Conservation (phyloP, 2,113 vertebrate genomes). For the Hippocampus comes region DNA sequence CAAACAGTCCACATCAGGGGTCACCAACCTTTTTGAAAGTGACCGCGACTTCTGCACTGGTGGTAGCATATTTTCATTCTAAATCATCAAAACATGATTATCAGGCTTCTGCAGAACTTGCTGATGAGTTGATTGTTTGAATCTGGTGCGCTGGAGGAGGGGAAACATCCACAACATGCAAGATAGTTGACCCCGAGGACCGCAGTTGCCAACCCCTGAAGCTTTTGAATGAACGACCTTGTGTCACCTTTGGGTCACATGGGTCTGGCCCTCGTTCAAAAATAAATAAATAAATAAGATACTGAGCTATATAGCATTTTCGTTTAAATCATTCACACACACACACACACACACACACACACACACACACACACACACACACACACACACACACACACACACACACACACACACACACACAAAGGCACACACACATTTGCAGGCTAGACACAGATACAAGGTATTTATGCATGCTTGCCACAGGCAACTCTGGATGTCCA, state of each 20-base stretch:
- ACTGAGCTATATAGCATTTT: constrained; percentile 44
- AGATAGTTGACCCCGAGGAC: no score
- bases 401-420: no score
- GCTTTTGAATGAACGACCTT: constrained; percentile 12
- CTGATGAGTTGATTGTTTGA: no score
- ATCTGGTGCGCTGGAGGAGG: no score
- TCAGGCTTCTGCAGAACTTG: no score
- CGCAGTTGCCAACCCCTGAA: no score
- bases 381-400: constrained; percentile 5
- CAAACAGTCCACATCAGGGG: no score
- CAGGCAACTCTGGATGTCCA: constrained; percentile 52
- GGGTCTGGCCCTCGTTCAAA: not conserved
- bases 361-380: constrained; percentile 15
- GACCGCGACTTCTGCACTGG: no score
- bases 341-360: constrained; percentile 14
- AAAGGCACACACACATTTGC: not conserved
- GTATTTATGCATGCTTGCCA: constrained; percentile 47
- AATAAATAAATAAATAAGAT: not conserved
- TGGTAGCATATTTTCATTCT: no score
- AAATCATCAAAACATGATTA: no score
- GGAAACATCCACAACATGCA: no score
- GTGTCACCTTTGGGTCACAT: constrained; percentile 8
- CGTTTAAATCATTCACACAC: constrained; percentile 35
- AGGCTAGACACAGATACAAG: constrained; percentile 12
- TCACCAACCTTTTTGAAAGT: no score